Base-by-base conservation (phyloP, 2,797 vertebrate species). In the Micromesistius poutassou region DNA sequence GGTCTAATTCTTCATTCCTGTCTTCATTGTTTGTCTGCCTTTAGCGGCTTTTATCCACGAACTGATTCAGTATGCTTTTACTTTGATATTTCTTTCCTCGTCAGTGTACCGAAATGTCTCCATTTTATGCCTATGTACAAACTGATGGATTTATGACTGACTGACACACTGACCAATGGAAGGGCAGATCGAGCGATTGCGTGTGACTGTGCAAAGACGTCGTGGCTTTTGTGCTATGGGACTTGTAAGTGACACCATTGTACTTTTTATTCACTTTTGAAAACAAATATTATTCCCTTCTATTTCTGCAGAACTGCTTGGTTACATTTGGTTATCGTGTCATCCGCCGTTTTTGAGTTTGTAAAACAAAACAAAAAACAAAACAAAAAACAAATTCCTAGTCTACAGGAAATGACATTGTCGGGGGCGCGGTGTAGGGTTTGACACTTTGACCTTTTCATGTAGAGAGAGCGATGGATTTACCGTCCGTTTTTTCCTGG, bases 1-100 rank as follows among this genome's bases (percentile, higher is more conserved):
- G 84, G 81, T 78, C 79, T 71, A 83, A 85, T 77, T 88, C 74
- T 84, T 88, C 86, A 89, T 89, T 92, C 91, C 89, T 87, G 84
- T 83, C 76, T 8, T 87, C 85, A 81, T 82, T 79, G 85, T 85
- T 86, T 89, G 74, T 87, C 83, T 77, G 74, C 68, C 66, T 68
- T 40, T 30, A 74, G 12, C 85, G 83, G 85, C 84, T 77, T 80
- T 62, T 74, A 85, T 81, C 81, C 77, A 74, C 77, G 46, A 25
- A 62, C 50, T 62, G 50, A 62, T n/a, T 22, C 7, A n/a, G n/a
- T 62, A 62, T 81, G 75, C 78, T 75, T 66, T 68, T 50, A 73
- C 25, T 76, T 73, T 75, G 46, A n/a, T 66, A 12, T 76, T 73
- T 22, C 33, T 50, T 35, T 72, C 78, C 78, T 88, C 73, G 78